Evolutionary conservation across 2,888 invertebrate genomes (phyloP).

Genomic region (Myopa tessellatipennis): DNA sequence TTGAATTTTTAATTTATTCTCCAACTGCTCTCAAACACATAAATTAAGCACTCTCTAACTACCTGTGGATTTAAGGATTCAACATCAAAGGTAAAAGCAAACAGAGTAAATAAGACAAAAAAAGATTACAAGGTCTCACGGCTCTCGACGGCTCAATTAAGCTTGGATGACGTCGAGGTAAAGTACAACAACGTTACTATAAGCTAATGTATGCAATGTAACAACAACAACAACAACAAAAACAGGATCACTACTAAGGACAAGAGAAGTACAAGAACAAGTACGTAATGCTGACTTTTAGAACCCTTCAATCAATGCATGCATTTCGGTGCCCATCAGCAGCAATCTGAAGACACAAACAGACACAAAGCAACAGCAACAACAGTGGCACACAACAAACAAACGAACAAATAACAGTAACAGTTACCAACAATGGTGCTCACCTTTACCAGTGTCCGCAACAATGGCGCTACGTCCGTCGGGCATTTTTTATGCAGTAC

Average conservation of each 20-base stretch:
- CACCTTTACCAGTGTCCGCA: slow-evolving; percentile 51
- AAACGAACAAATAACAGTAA: not conserved
- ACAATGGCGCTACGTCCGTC: slow-evolving; percentile 52
- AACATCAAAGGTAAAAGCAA: not conserved
- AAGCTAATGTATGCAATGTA: slow-evolving; percentile 15
- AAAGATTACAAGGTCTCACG: not conserved
- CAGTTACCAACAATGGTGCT: slow-evolving; percentile 25
- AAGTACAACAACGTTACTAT: not conserved
- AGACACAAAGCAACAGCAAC: slow-evolving; percentile 18
- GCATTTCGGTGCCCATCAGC: slow-evolving; percentile 7
- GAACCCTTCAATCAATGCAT: slow-evolving; percentile 2
- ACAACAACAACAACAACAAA: slow-evolving; percentile 15
- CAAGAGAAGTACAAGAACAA: not conserved
- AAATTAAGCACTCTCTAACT: not conserved
- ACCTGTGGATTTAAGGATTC: slow-evolving; percentile 21
- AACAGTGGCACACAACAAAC: not conserved
- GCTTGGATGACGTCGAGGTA: slow-evolving; percentile 17
- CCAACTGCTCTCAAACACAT: too few species aligned
- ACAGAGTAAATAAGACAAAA: not conserved
- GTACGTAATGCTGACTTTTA: not conserved
- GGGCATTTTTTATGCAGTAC: slow-evolving; percentile 46
- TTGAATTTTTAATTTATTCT: too few species aligned
- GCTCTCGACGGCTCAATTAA: slow-evolving; percentile 21
- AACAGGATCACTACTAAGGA: not conserved
- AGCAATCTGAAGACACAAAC: slow-evolving; percentile 12